These are phyloP conservation scores for Mormyrops attenuatus DNA, from an alignment of 2,797 vertebrate species.

Conservation along the genomic window DNA sequence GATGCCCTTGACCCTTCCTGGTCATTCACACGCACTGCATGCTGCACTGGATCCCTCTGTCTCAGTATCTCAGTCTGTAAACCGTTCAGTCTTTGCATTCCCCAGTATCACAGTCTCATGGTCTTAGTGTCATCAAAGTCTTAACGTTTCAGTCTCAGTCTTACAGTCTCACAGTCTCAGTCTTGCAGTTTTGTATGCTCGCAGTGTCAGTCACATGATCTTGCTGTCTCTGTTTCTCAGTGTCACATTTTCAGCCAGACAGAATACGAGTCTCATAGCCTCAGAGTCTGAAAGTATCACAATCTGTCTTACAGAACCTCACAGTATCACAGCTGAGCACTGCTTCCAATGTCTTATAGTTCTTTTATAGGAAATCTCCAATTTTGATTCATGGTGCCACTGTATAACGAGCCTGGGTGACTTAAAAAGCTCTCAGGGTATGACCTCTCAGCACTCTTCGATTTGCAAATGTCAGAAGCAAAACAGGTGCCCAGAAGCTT, in stretches of 20 bases:
- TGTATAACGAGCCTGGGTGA: not conserved
- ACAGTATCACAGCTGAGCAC: not conserved
- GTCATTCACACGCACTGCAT: not conserved
- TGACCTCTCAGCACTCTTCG: too few relatives aligned
- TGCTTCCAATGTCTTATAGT: not conserved
- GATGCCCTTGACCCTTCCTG: not conserved
- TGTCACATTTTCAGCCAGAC: not conserved
- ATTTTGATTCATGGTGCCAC: not conserved
- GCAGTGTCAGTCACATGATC: not conserved
- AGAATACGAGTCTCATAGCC: not conserved
- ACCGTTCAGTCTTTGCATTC: not conserved
- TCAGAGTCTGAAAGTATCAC: not conserved
- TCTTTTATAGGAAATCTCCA: not conserved
- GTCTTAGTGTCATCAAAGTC: not conserved
- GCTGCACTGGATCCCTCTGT: not conserved
- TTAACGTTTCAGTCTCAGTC: not conserved
- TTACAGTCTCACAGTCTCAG: not conserved
- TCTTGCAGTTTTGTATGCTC: not conserved
- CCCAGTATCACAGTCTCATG: not conserved
- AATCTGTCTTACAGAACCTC: not conserved
- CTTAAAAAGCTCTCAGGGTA: not conserved
- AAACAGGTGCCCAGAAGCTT: not conserved
- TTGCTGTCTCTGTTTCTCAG: not conserved
- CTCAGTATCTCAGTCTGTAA: not conserved
- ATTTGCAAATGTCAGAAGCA: not conserved